Base-by-base conservation (phyloP, 1,140 invertebrate species). In the Gerris buenoi region DNA sequence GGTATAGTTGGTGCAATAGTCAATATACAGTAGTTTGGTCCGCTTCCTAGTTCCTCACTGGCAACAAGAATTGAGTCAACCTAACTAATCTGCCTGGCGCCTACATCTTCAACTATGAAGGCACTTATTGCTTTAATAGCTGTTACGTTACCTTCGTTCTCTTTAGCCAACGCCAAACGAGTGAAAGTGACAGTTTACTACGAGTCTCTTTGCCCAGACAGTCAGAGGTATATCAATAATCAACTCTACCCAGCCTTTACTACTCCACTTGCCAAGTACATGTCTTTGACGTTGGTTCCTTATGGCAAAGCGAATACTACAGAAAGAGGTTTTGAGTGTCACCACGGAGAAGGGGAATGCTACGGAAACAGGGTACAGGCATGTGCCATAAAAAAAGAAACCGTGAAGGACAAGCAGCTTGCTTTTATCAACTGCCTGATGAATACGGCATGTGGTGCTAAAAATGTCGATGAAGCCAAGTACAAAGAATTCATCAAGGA, bases 291-390 rank as follows among this genome's bases (percentile, higher is more conserved):
- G 10, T n/a, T 56, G 10, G 46, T 56, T 10, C 46, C 46, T 10
- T 56, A 56, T n/a, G 46, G 46, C 46, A 56, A n/a, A 56, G 46
- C n/a, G n/a, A n/a, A n/a, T n/a, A n/a, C n/a, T n/a, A n/a, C n/a
- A n/a, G n/a, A n/a, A n/a, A n/a, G 58, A 60, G 23, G 15, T 14
- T 90, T 89, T 74, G 76, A 70, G 1, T 90, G 89, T 74, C 88
- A 91, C 71, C 89, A 91, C 73, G 89, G 89, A 3, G 77, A 81
- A 15, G 80, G 82, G 27, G 89, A 91, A 74, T 91, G 89, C 73
- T 80, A 84, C 60, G 88, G 87, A 3, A 91, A 91, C 73, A 84
- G 87, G 74, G 75, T 88, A 28, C 85, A 88, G 72, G 82, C 84
- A 0, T 85, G 86, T 72, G 83, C 81, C 25, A 72, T 86, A 25